Conservation (phyloP, 2,797 vertebrate species). For the Myoxocephalus aenaeus region DNA sequence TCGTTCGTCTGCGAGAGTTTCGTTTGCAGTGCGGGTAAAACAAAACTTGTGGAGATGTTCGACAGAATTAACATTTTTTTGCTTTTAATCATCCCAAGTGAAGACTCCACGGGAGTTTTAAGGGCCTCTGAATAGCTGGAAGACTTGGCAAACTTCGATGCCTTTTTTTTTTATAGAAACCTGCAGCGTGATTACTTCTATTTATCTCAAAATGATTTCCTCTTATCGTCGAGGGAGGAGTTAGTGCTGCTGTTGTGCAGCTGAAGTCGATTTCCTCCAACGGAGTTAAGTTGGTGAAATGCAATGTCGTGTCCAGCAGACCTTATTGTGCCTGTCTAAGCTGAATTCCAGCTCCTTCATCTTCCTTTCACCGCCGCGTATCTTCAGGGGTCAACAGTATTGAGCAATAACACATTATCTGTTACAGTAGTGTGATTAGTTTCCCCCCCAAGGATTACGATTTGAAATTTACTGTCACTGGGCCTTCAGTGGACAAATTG, state of each 20-base stretch:
- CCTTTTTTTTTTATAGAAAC: slow-evolving; percentile 8
- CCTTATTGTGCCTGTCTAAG: slow-evolving; percentile 21
- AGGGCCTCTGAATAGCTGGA: slow-evolving; percentile 6
- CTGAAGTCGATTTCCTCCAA: slow-evolving; percentile 58
- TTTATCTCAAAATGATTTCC: slow-evolving; percentile 61
- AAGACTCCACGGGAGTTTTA: slow-evolving; percentile 26
- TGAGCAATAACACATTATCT: neutral
- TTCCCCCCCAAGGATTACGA: neutral
- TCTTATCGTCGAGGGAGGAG: slow-evolving; percentile 50
- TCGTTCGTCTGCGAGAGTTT: slow-evolving; percentile 31
- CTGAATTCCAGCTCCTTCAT: slow-evolving; percentile 20
- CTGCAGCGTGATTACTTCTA: slow-evolving; percentile 40
- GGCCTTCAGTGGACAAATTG: neutral
- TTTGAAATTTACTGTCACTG: neutral
- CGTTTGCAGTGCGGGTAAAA: slow-evolving; percentile 26
- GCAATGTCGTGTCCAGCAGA: slow-evolving; percentile 10
- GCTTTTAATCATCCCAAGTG: slow-evolving; percentile 43
- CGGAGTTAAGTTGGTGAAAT: slow-evolving; percentile 43
- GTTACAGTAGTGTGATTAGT: neutral
- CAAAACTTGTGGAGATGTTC: slow-evolving; percentile 40
- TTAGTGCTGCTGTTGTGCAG: slow-evolving; percentile 35
- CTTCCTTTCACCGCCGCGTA: neutral
- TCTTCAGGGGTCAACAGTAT: slow-evolving; percentile 8
- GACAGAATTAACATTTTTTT: slow-evolving; percentile 39
- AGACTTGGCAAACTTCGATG: neutral